A percentile compares a stretch with the other conserved stretches of the same genome.
Conservation (phyloP, 2,797 vertebrate genomes). For the Dicrostonyx torquatus region DNA sequence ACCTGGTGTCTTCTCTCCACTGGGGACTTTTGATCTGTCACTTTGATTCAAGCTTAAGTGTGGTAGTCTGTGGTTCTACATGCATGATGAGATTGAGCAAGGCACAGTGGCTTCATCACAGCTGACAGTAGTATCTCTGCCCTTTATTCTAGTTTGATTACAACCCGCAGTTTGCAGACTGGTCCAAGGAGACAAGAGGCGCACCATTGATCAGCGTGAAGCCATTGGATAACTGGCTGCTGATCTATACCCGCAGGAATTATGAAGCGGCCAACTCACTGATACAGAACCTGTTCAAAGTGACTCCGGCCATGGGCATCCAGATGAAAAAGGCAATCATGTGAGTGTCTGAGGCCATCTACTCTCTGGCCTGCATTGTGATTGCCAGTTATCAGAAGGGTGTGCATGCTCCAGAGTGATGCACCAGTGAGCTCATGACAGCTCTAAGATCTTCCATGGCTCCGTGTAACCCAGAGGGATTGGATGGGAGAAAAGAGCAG, state of each 20-base stretch:
- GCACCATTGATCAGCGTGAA: slow-evolving; percentile 87
- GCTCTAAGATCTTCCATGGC: neutral
- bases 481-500: neutral
- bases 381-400: no score
- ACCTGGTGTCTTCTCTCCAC: neutral
- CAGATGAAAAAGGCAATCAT: slow-evolving; percentile 88
- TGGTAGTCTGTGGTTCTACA: neutral
- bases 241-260: slow-evolving; percentile 90
- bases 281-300: slow-evolving; percentile 90
- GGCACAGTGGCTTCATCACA: neutral
- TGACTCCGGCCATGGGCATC: slow-evolving; percentile 91
- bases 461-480: neutral
- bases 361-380: neutral
- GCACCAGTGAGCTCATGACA: neutral
- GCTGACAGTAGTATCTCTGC: neutral
- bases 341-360: slow-evolving; percentile 84
- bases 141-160: slow-evolving; percentile 90
- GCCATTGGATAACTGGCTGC: slow-evolving; percentile 91
- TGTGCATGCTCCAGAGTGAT: neutral
- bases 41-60: neutral
- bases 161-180: slow-evolving; percentile 90
- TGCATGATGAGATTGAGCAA: neutral
- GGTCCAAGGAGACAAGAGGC: slow-evolving; percentile 93
- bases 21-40: neutral
- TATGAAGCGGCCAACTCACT: slow-evolving; percentile 87